These are phyloP conservation scores for Oreotrochilus melanogaster DNA, from an alignment of 2,113 vertebrate genomes.

Conservation along the genomic window DNA sequence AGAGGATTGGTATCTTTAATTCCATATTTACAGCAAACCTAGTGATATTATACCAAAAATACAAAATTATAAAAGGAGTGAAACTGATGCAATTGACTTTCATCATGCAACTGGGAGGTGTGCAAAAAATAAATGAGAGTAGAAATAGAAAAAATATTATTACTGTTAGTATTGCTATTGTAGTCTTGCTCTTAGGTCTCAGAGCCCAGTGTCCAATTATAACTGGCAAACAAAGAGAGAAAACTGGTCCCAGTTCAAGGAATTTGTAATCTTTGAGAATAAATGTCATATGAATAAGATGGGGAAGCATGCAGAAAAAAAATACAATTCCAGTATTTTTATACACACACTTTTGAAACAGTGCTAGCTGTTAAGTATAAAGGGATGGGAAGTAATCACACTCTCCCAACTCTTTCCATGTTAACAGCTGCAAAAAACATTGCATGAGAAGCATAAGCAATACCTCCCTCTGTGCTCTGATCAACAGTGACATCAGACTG, in stretches of 20 bases:
- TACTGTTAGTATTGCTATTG: background rate
- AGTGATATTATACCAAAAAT: background rate
- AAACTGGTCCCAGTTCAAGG: background rate
- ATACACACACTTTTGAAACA: background rate
- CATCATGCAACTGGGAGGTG: background rate
- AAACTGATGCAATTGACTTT: slow-evolving; percentile 32
- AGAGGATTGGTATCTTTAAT: background rate
- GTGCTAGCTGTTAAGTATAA: background rate
- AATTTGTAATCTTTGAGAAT: background rate
- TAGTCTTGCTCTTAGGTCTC: slow-evolving; percentile 17
- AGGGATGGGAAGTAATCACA: background rate
- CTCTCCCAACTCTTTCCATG: background rate
- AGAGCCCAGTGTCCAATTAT: background rate
- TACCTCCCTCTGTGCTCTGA: background rate
- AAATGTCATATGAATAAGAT: background rate
- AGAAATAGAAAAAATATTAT: background rate
- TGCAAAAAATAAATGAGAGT: background rate
- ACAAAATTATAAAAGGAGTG: background rate
- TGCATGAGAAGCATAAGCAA: background rate
- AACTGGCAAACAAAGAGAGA: background rate
- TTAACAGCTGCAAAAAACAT: background rate
- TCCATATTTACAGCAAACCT: background rate
- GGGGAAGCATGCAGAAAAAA: background rate
- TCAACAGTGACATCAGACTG: background rate
- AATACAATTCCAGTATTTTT: background rate